Evolutionary conservation across 2,888 invertebrate genomes (phyloP).

Genomic region (Catocala nupta): DNA sequence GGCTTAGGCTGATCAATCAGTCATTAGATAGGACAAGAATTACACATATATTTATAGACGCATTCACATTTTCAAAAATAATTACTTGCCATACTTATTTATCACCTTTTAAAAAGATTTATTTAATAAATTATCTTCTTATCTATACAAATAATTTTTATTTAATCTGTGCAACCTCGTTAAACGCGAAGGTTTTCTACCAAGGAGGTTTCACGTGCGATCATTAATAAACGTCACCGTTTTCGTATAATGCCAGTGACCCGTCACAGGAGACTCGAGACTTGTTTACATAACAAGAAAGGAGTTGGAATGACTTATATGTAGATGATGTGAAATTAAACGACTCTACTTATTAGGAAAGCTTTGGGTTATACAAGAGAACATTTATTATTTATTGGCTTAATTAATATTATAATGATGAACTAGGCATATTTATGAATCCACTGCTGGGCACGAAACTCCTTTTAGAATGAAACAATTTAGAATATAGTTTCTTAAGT

Average conservation of each 20-base stretch:
- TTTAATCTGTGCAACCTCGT: conserved; percentile 9
- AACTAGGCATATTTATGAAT: too few relatives aligned
- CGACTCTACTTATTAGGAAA: conserved; percentile 11
- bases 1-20: too few relatives aligned
- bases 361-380: background rate
- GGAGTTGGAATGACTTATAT: conserved; percentile 20
- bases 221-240: conserved; percentile 31
- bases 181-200: conserved; percentile 19
- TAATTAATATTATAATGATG: too few relatives aligned
- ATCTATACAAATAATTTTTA: background rate
- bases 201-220: conserved; percentile 28
- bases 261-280: conserved; percentile 20
- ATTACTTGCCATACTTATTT: too few relatives aligned
- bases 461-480: too few relatives aligned
- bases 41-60: too few relatives aligned
- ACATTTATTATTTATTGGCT: background rate
- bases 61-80: too few relatives aligned
- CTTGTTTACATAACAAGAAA: conserved; percentile 43
- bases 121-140: too few relatives aligned
- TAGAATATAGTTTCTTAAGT: too few relatives aligned
- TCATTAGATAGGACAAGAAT: too few relatives aligned
- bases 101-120: too few relatives aligned
- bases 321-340: conserved; percentile 31
- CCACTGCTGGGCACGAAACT: too few relatives aligned
- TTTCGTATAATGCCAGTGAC: conserved; percentile 40